Conservation (phyloP, 2,888 invertebrate genomes). For the Temnothorax unifasciatus region DNA sequence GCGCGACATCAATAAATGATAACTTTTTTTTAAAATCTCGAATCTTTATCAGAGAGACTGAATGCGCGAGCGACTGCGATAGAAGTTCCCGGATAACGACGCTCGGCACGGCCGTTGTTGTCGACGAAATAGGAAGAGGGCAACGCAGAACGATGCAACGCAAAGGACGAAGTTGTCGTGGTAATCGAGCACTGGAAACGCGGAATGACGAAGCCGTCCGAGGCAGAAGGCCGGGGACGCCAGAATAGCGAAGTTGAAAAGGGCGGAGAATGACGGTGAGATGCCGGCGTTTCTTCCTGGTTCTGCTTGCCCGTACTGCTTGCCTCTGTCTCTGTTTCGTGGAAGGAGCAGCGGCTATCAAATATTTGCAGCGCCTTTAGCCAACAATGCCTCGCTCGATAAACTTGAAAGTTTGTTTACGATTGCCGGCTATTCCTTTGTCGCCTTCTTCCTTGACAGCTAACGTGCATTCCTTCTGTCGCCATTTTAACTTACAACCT, state of each 20-base stretch:
- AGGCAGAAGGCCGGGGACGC: background rate
- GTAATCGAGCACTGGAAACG: slow-evolving; percentile 53
- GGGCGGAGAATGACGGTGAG: slow-evolving; percentile 62
- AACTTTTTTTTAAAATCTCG: slow-evolving; percentile 50
- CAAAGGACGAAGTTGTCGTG: slow-evolving; percentile 52
- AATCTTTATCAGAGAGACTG: slow-evolving; percentile 42
- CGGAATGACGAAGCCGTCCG: slow-evolving; percentile 55
- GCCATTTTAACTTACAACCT: slow-evolving; percentile 70
- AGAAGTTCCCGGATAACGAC: slow-evolving; percentile 32
- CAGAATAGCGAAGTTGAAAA: slow-evolving; percentile 65
- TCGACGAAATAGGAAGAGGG: slow-evolving; percentile 53
- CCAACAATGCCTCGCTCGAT: slow-evolving; percentile 81
- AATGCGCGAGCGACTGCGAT: slow-evolving; percentile 11
- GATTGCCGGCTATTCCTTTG: slow-evolving; percentile 78
- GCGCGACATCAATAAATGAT: slow-evolving; percentile 43
- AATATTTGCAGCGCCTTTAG: slow-evolving; percentile 83
- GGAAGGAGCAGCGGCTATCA: slow-evolving; percentile 80
- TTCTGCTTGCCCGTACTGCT: slow-evolving; percentile 44
- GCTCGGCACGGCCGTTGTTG: slow-evolving; percentile 28
- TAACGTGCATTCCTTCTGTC: slow-evolving; percentile 66
- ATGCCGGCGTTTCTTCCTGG: slow-evolving; percentile 55
- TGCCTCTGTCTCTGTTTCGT: slow-evolving; percentile 76
- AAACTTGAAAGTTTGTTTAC: slow-evolving; percentile 85
- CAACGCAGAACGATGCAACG: slow-evolving; percentile 53
- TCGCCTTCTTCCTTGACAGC: slow-evolving; percentile 66